phyloP scores from a whole-genome alignment of 1,140 invertebrate species.

The Tetraneura akinire region DNA sequence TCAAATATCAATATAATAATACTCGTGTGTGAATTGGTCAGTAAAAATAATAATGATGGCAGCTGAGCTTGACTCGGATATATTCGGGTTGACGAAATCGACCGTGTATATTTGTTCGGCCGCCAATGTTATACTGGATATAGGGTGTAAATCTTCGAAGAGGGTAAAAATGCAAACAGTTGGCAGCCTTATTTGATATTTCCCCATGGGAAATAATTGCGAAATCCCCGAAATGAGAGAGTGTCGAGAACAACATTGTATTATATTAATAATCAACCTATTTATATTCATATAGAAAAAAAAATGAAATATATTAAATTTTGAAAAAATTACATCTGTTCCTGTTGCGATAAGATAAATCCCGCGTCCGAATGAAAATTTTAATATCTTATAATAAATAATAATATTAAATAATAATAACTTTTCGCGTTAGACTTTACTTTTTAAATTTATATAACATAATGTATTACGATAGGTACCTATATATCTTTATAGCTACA shows the following conservation, averaged over 20 bases:
- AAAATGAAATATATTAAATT: conserved; percentile 22
- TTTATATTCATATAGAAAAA: conserved; percentile 45
- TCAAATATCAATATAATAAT: no score
- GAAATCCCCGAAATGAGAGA: not conserved
- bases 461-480: no score
- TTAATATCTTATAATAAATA: no score
- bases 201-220: conserved; percentile 46
- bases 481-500: no score
- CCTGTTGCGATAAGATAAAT: not conserved
- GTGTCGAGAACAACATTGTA: conserved; percentile 16
- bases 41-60: not conserved
- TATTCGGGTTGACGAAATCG: not conserved
- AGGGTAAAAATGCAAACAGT: conserved; percentile 32
- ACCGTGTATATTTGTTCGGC: not conserved
- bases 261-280: conserved; percentile 47
- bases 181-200: not conserved
- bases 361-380: not conserved
- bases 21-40: conserved; percentile 2
- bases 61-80: not conserved
- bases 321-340: conserved; percentile 10
- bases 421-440: no score
- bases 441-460: not conserved
- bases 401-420: no score
- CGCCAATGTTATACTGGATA: not conserved
- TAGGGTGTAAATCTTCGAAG: not conserved